phyloP scores from a whole-genome alignment of 2,113 vertebrate species.

The Gymnogyps californianus region DNA sequence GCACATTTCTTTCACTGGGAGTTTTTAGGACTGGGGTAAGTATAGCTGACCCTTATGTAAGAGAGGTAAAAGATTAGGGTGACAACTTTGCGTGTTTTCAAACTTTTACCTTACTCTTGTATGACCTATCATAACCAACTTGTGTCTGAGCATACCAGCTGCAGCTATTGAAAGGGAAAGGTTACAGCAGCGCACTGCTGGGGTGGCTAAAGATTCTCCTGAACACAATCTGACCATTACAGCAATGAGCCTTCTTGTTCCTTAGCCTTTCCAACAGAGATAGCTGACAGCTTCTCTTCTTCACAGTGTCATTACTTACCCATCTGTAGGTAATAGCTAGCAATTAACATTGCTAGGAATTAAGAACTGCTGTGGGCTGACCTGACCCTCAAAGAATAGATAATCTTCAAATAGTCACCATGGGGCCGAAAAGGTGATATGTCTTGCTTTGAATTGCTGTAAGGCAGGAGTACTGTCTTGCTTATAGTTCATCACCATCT shows the following conservation, averaged over 20 bases:
- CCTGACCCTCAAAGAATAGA: not conserved
- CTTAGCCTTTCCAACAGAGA: not conserved
- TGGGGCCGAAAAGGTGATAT: not conserved
- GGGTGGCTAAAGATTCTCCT: not conserved
- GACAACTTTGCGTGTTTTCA: not conserved
- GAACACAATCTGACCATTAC: not conserved
- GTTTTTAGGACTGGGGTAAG: not conserved
- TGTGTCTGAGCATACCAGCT: not conserved
- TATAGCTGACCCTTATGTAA: not conserved
- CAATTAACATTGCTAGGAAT: not conserved
- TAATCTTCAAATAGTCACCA: not conserved
- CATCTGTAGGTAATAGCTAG: not conserved
- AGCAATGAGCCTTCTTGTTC: rapidly evolving
- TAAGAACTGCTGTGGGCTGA: not conserved
- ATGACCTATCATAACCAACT: not conserved
- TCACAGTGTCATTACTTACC: not conserved
- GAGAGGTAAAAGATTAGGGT: not conserved
- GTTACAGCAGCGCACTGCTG: not conserved
- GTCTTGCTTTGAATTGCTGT: not conserved
- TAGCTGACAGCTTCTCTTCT: not conserved
- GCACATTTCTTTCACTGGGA: not conserved
- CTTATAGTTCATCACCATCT: not conserved
- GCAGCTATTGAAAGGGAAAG: not conserved
- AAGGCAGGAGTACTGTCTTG: not conserved
- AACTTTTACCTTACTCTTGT: not conserved